A percentile compares a stretch with the other conserved stretches of the same genome.
phyloP scores from a whole-genome alignment of 37 sponge, comb jelly and placozoan species.

The Ianthella basta region DNA sequence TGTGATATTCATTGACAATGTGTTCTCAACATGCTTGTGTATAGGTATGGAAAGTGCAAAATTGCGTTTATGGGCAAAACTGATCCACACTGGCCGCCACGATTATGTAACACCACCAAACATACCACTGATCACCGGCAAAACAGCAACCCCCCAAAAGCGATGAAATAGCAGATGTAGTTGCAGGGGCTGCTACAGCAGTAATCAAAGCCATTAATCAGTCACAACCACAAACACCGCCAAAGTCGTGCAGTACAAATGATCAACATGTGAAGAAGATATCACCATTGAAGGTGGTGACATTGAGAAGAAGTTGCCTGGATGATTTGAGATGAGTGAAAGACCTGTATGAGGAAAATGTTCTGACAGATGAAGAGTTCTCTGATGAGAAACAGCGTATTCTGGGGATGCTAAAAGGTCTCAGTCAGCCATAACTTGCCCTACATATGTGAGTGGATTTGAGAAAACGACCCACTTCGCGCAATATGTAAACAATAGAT shows the following conservation, averaged over 20 bases:
- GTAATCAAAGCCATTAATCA: background rate
- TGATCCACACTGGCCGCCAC: constrained; percentile 36
- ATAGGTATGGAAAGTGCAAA: constrained; percentile 33
- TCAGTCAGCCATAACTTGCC: too few relatives aligned
- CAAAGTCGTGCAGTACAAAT: background rate
- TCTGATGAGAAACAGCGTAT: constrained; percentile 23
- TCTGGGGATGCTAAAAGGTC: background rate
- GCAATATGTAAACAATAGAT: too few relatives aligned
- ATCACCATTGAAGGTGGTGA: constrained; percentile 32
- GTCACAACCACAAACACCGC: background rate
- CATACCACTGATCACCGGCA: constrained; percentile 24
- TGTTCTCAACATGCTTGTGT: too few relatives aligned
- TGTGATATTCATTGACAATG: too few relatives aligned
- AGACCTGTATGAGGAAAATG: constrained; percentile 32
- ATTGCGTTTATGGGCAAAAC: constrained; percentile 34
- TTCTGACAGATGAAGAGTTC: constrained; percentile 36
- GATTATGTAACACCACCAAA: constrained; percentile 38
- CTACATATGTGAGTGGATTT: too few relatives aligned
- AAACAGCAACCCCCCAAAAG: background rate
- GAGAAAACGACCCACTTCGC: too few relatives aligned
- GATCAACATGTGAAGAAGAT: background rate
- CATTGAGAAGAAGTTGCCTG: constrained; percentile 30
- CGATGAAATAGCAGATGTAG: background rate
- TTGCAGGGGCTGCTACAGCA: constrained; percentile 33
- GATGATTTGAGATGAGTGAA: constrained; percentile 33